Evolutionary conservation across 92 coral and sea anemone genomes (phyloP).

Genomic region (Galaxea fascicularis): DNA sequence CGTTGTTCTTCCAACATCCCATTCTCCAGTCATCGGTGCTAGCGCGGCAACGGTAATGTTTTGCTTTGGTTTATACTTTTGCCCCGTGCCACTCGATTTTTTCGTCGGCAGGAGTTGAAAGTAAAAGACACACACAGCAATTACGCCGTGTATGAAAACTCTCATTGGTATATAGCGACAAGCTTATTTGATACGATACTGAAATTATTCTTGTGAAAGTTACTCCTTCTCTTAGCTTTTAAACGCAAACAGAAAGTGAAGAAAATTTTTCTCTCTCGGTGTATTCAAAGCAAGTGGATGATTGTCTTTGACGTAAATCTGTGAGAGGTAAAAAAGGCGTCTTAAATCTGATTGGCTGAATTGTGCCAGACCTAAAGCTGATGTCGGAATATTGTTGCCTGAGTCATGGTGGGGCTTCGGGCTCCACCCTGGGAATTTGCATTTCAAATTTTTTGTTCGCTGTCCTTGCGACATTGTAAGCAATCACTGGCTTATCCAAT

Average conservation of each 20-base stretch:
- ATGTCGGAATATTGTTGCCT: conserved; percentile 29
- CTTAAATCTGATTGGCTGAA: conserved; percentile 3
- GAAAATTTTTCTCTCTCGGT: background rate
- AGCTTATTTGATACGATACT: background rate
- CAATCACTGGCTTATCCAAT: too few species aligned
- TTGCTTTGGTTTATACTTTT: conserved; percentile 57
- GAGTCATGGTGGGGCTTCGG: conserved; percentile 25
- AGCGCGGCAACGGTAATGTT: conserved; percentile 78
- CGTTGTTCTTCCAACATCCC: conserved; percentile 90
- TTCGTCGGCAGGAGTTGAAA: conserved; percentile 23
- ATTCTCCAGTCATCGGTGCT: conserved; percentile 90
- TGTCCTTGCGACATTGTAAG: too few species aligned
- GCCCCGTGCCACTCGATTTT: conserved; percentile 17
- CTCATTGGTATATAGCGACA: conserved; percentile 5
- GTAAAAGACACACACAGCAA: conserved; percentile 32
- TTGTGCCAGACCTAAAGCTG: background rate
- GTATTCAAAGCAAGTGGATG: background rate
- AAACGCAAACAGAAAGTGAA: background rate
- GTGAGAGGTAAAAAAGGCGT: background rate
- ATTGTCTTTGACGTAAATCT: conserved; percentile 10
- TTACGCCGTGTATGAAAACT: conserved; percentile 31
- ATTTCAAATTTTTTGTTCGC: background rate
- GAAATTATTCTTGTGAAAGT: background rate
- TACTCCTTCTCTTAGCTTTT: background rate
- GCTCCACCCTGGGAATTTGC: background rate